These are phyloP conservation scores for Drosophila littoralis DNA, from an alignment of 1,140 invertebrate species.

Conservation along the genomic window DNA sequence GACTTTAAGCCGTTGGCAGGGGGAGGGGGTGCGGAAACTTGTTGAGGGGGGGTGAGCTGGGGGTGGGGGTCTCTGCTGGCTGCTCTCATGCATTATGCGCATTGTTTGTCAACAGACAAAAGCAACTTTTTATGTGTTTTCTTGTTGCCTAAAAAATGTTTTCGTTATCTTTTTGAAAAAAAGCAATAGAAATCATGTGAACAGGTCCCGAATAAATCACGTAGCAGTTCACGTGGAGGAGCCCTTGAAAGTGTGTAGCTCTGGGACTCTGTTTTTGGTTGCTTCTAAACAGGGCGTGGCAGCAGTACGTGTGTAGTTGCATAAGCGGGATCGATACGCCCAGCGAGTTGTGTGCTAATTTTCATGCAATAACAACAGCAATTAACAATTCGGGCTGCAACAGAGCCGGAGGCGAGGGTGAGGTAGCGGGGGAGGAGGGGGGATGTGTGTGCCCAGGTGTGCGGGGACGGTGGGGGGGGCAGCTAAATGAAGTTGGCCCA, in stretches of 20 bases:
- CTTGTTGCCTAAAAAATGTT: constrained; percentile 55
- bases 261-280: background rate
- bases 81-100: constrained; percentile 74
- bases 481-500: constrained; percentile 47
- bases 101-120: constrained; percentile 80
- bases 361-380: constrained; percentile 53
- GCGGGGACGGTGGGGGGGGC: background rate
- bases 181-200: constrained; percentile 33
- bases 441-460: background rate
- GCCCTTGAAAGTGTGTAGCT: too few species aligned
- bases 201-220: constrained; percentile 40
- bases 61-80: background rate
- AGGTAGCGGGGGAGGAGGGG: background rate
- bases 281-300: constrained; percentile 25
- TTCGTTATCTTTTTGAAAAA: constrained; percentile 47
- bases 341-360: constrained; percentile 23
- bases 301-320: constrained; percentile 59
- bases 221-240: background rate
- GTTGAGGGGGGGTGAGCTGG: background rate
- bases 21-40: background rate
- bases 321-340: constrained; percentile 69
- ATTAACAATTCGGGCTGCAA: constrained; percentile 48
- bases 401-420: background rate
- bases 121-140: constrained; percentile 67
- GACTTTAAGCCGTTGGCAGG: background rate